These are phyloP conservation scores for Dryobates pubescens DNA, from an alignment of 2,797 vertebrate species.

Conservation along the genomic window DNA sequence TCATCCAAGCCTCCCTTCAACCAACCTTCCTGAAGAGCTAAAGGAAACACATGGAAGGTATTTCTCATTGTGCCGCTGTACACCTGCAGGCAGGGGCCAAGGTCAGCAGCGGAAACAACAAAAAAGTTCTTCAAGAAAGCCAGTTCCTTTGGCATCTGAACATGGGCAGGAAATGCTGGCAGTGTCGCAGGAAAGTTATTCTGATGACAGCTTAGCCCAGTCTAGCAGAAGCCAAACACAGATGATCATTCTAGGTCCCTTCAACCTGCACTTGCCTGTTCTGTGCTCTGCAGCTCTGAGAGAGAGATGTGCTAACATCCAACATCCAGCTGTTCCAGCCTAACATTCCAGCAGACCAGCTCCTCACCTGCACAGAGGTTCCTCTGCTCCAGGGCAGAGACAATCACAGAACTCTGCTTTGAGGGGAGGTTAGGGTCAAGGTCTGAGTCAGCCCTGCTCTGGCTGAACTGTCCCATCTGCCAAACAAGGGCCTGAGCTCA, in stretches of 20 bases:
- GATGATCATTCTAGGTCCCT: not conserved
- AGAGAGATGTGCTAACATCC: not conserved
- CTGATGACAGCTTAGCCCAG: not conserved
- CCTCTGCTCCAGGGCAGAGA: not conserved
- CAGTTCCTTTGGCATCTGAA: slow-evolving; percentile 22
- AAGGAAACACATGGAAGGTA: not conserved
- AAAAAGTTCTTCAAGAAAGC: slow-evolving; percentile 6
- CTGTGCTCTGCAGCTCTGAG: not conserved
- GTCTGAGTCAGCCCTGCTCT: not conserved
- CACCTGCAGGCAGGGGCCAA: slow-evolving; percentile 36
- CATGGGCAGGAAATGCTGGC: not conserved
- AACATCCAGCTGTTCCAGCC: not conserved
- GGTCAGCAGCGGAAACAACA: slow-evolving; percentile 41
- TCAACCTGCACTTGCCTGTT: not conserved
- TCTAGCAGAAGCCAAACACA: not conserved
- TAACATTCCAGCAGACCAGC: not conserved
- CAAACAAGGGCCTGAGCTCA: not conserved
- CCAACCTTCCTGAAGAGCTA: not conserved
- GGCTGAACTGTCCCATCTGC: not conserved
- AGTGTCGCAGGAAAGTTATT: not conserved
- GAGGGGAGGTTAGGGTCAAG: not conserved
- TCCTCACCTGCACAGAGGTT: not conserved
- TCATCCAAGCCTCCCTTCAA: not conserved
- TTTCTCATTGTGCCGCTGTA: not conserved
- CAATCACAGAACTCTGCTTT: not conserved